Evolutionary conservation across 2,888 invertebrate genomes (phyloP), one percentile per base, ranked within the genome.

Genomic region (Flexamia atlantica): DNA sequence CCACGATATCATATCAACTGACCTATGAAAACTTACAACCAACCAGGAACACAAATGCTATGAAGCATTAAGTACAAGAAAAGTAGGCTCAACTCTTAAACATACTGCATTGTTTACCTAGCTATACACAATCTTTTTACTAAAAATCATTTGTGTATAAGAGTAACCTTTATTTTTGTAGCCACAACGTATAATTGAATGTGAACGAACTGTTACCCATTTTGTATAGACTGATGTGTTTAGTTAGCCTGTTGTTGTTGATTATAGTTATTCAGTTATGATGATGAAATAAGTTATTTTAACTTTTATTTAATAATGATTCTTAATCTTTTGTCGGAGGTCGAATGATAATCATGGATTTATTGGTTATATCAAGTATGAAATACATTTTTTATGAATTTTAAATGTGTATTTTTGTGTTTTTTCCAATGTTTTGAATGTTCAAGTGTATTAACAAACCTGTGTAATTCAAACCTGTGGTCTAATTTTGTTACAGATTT

Each of bases 361-460:
- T 1, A 57, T 30, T 64, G 64, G 64, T 28, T 28, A 64, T 28
- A 4, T 14, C 30, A 64, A n/a, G n/a, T n/a, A n/a, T n/a, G n/a
- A n/a, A 64, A 64, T 64, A 64, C 25, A 64, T 28, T 64, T 64
- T 64, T 25, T 28, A 64, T 30, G n/a, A 64, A 64, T 64, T 64
- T 64, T 64, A 9, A 28, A 17, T 14, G 64, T 14, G 14, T 14
- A 64, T 64, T 64, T 4, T 64, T 64, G 4, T n/a, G n/a, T n/a
- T n/a, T n/a, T n/a, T n/a, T n/a, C n/a, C n/a, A n/a, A n/a, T n/a
- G n/a, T n/a, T n/a, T n/a, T n/a, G n/a, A n/a, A n/a, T n/a, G n/a
- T n/a, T n/a, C n/a, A n/a, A n/a, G n/a, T n/a, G n/a, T n/a, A n/a
- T n/a, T n/a, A n/a, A n/a, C n/a, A n/a, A n/a, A n/a, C n/a, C n/a